Percentiles rank a stretch among this genome's conserved stretches.
phyloP scores from a whole-genome alignment of 2,888 invertebrate genomes.

The Cistogaster globosa region DNA sequence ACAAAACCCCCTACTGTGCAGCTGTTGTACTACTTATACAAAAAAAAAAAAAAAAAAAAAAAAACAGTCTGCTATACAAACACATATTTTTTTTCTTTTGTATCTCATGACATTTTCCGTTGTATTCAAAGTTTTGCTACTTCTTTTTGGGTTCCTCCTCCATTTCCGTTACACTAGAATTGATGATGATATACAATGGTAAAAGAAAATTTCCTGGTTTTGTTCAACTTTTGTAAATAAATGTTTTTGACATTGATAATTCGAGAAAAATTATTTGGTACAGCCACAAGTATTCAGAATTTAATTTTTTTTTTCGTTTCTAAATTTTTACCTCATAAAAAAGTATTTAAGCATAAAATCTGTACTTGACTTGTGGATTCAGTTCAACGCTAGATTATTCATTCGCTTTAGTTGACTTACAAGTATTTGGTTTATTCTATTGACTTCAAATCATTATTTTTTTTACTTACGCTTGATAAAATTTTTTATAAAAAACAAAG shows the following conservation, averaged over 20 bases:
- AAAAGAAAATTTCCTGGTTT: neutral
- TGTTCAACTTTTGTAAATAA: constrained; percentile 11
- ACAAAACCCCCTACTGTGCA: neutral
- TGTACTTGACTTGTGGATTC: constrained; percentile 60
- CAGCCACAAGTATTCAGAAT: neutral
- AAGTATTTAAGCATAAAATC: constrained; percentile 45
- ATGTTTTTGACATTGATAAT: constrained; percentile 63
- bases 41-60: constrained; percentile 12
- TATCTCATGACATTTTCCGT: constrained; percentile 1
- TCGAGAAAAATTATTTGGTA: constrained; percentile 4
- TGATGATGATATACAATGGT: too few species aligned
- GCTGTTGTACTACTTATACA: neutral
- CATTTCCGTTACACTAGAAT: neutral
- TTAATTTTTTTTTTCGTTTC: constrained; percentile 3
- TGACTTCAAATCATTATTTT: constrained; percentile 27
- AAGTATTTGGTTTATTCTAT: neutral
- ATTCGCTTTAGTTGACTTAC: constrained; percentile 18
- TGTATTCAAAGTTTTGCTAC: neutral
- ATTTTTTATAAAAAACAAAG: constrained; percentile 6
- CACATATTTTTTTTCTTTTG: neutral
- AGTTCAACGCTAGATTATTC: constrained; percentile 15
- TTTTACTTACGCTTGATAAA: constrained; percentile 44
- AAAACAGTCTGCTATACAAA: neutral
- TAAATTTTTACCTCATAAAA: constrained; percentile 5
- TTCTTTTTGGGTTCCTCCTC: too few species aligned